phyloP scores from a whole-genome alignment of 2,888 invertebrate species.

The Pemphredon lugubris region DNA sequence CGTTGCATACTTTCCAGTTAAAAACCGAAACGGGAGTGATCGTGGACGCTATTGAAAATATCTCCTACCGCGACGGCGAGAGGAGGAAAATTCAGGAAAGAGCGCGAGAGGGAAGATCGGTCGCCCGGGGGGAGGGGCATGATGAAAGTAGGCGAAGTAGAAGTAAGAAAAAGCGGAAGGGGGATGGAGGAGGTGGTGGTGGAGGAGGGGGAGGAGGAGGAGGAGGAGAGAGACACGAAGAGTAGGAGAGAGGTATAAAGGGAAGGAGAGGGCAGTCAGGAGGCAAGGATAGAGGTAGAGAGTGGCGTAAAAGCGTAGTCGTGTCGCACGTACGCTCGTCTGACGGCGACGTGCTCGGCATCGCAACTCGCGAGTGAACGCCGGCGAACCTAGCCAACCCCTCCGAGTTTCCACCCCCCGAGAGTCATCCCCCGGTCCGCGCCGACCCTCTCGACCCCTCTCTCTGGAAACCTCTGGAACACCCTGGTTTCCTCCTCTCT shows the following conservation, averaged over 20 bases:
- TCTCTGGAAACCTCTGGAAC: conserved; percentile 57
- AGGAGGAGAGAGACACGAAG: conserved; percentile 22
- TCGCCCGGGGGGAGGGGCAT: conserved; percentile 20
- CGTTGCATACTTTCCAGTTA: too few relatives aligned
- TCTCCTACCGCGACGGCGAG: conserved; percentile 12
- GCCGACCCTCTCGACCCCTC: conserved; percentile 54
- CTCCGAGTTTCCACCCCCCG: conserved; percentile 60
- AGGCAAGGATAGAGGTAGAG: conserved; percentile 66
- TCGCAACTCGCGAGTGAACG: conserved; percentile 69
- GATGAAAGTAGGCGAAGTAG: conserved; percentile 65
- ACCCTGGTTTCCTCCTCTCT: conserved; percentile 41
- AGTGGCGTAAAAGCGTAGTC: conserved; percentile 81
- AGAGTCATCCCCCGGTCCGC: conserved; percentile 58
- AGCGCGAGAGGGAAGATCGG: conserved; percentile 4
- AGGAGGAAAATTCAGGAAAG: conserved; percentile 35
- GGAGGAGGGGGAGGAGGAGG: conserved; percentile 33
- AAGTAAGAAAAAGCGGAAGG: conserved; percentile 38
- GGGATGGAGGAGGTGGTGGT: conserved; percentile 37
- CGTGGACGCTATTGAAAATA: conserved; percentile 36
- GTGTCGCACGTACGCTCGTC: conserved; percentile 81
- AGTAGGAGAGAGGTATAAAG: conserved; percentile 36
- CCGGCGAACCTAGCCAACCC: conserved; percentile 68
- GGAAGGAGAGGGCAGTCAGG: conserved; percentile 47
- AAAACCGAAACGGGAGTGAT: too few relatives aligned
- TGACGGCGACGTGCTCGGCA: conserved; percentile 80